Evolutionary conservation across 1,140 invertebrate genomes (phyloP).

Genomic region (Sipha flava): DNA sequence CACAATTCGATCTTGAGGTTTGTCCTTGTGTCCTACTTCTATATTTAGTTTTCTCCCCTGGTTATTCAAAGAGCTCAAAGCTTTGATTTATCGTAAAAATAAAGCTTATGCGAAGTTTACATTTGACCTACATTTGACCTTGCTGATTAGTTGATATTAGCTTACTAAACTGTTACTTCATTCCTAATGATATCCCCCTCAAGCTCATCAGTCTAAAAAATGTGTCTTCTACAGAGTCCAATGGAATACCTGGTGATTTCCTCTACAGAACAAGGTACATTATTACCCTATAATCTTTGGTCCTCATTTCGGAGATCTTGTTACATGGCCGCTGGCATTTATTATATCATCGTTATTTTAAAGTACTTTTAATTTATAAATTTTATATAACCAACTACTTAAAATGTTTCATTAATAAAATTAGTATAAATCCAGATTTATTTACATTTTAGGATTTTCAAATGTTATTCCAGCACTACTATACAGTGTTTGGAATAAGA

Average conservation of each 20-base stretch:
- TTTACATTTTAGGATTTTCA: too few species aligned
- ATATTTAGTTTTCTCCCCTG: neutral
- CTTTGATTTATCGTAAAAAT: neutral
- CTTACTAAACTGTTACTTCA: too few species aligned
- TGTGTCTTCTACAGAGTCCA: neutral
- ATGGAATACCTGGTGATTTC: neutral
- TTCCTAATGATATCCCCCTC: too few species aligned
- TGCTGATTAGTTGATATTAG: neutral
- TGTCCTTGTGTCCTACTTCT: neutral
- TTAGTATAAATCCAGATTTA: too few species aligned
- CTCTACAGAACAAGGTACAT: neutral
- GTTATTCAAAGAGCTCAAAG: neutral
- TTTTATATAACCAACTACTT: too few species aligned
- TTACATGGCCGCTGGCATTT: too few species aligned
- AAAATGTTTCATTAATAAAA: too few species aligned
- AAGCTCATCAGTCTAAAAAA: neutral
- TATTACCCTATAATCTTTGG: neutral
- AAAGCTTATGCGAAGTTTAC: neutral
- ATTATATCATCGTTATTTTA: too few species aligned
- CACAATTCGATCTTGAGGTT: neutral
- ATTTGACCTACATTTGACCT: neutral
- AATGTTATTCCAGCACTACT: too few species aligned
- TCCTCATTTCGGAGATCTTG: neutral
- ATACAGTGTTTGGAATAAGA: too few species aligned
- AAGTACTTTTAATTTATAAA: too few species aligned